Base-by-base conservation (phyloP, 1,140 invertebrate genomes). In the Drosophila malerkotliana region DNA sequence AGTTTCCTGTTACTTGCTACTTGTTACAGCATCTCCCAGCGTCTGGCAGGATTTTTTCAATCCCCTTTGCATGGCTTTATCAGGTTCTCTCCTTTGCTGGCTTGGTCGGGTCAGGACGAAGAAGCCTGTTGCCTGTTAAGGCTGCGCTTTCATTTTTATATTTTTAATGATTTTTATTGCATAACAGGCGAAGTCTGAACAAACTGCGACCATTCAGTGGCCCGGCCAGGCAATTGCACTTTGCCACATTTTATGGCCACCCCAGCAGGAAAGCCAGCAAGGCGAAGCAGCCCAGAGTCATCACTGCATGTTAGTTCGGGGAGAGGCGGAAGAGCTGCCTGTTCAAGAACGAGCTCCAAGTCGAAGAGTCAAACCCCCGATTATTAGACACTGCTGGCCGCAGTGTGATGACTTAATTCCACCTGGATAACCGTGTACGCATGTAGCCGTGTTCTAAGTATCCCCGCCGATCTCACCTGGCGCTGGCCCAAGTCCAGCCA, bases 131-230 rank as follows among this genome's bases (percentile, higher is more conserved):
- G 72, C 83, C 87, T 88, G 83, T 82, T 88, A 87, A 69, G 83
- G 83, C 75, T 71, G 84, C 79, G 76, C 83, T 79, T 88, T 88
- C 79, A 79, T 73, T 88, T 88, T 83, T 89, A 79, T 88, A 88
- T 88, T 88, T 85, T 88, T 88, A 88, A 88, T 89, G 83, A 88
- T 89, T 88, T 88, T 88, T 88, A 88, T 88, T 87, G 72, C 83
- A 83, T 87, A 83, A 83, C 83, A 64, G 75, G 53, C 72, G 84
- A 63, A 62, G 75, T 57, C 67, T 52, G 49, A 52, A 39, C 41
- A 39, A 53, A 14, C 52, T 49, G 48, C n/a, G 34, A 41, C 41
- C 21, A 49, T 39, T 53, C 37, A 21, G 49, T 45, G 48, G 54
- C 44, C 39, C 45, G 26, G 45, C 26, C 58, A 56, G 77, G 77